These are phyloP conservation scores for Catharus fuscescens DNA, from an alignment of 2,113 vertebrate genomes.

Conservation along the genomic window DNA sequence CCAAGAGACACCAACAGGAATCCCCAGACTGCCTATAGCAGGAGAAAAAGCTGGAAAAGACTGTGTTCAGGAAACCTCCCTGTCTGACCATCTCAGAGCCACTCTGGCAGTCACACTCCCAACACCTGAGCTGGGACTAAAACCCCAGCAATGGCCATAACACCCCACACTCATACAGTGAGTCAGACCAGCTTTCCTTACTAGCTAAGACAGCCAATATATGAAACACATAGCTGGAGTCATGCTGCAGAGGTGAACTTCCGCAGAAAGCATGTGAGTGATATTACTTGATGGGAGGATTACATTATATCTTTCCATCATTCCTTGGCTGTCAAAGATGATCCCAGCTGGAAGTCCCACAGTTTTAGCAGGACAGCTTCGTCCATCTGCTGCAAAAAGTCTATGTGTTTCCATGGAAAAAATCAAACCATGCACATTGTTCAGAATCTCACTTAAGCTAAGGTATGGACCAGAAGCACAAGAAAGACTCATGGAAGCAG, in stretches of 20 bases:
- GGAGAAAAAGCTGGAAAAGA: not conserved
- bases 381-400: not conserved
- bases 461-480: not conserved
- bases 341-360: not conserved
- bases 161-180: rapidly evolving
- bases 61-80: not conserved
- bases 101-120: not conserved
- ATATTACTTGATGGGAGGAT: not conserved
- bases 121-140: not conserved
- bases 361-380: not conserved
- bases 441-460: not conserved
- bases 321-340: not conserved
- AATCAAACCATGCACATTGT: rapidly evolving
- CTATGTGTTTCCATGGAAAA: not conserved
- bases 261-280: not conserved
- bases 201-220: not conserved
- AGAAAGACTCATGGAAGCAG: not conserved
- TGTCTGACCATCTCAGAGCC: not conserved
- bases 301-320: not conserved
- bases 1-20: not conserved
- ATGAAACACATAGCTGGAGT: not conserved
- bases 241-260: not conserved
- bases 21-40: not conserved
- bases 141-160: not conserved
- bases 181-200: not conserved